Percentiles rank a stretch among this genome's conserved stretches.
Conservation (phyloP, 2,113 vertebrate genomes). For the Paratilapia polleni region DNA sequence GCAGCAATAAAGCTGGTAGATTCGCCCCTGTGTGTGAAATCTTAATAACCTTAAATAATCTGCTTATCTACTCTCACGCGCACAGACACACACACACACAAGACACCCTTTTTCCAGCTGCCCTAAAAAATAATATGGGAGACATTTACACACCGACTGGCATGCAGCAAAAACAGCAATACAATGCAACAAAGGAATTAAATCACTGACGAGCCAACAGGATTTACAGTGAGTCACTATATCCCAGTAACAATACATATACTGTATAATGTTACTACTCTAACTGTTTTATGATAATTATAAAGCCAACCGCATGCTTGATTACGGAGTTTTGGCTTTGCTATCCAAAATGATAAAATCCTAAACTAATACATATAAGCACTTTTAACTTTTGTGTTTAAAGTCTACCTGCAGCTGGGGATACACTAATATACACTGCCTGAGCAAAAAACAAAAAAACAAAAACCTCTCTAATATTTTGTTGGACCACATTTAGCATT, state of each 20-base stretch:
- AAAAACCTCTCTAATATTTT: too few relatives aligned
- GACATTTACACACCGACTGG: not conserved
- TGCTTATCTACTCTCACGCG: constrained; percentile 71
- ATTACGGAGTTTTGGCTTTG: not conserved
- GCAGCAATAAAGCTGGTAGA: constrained; percentile 30
- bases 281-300: not conserved
- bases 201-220: constrained; percentile 13
- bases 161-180: not conserved
- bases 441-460: too few relatives aligned
- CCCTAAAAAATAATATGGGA: constrained; percentile 7
- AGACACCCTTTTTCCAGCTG: constrained; percentile 2
- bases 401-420: too few relatives aligned
- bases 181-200: not conserved
- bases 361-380: not conserved
- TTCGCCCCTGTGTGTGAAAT: constrained; percentile 76
- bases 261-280: not conserved
- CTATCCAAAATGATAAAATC: not conserved
- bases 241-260: not conserved
- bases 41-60: constrained; percentile 81
- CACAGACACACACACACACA: not conserved
- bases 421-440: too few relatives aligned
- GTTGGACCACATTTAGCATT: too few relatives aligned
- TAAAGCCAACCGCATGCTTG: not conserved
- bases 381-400: not conserved
- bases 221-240: not conserved